A percentile compares a stretch with the other conserved stretches of the same genome.
Conservation (phyloP, 2,797 vertebrate genomes). For the Salarias fasciatus region DNA sequence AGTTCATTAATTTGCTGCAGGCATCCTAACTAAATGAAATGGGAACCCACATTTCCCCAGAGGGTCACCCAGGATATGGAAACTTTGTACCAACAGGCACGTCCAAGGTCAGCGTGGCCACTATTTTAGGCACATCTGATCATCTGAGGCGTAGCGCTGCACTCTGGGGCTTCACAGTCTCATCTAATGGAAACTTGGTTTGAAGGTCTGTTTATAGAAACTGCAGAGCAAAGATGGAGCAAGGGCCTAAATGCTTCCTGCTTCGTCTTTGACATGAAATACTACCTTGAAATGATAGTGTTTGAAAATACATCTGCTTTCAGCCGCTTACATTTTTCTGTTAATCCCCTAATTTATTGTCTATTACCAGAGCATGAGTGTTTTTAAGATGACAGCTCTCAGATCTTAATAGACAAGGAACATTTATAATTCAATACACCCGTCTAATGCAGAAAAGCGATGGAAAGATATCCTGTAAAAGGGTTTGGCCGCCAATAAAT, state of each 20-base stretch:
- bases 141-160: conserved; percentile 41
- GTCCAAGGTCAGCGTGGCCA: conserved; percentile 63
- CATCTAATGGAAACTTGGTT: conserved; percentile 70
- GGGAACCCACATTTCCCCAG: conserved; percentile 49
- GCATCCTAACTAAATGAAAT: conserved; percentile 32
- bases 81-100: conserved; percentile 70
- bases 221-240: conserved; percentile 40
- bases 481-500: no score
- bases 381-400: no score
- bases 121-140: conserved; percentile 73
- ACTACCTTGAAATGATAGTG: conserved; percentile 22
- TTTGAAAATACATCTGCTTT: conserved; percentile 20
- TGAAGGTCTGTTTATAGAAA: conserved; percentile 69
- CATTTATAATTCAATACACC: no score
- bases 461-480: no score
- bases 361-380: no score
- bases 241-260: conserved; percentile 22
- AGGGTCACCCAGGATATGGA: conserved; percentile 64
- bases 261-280: conserved; percentile 40
- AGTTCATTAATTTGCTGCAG: not conserved
- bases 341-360: no score
- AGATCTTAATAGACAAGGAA: no score
- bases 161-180: conserved; percentile 66
- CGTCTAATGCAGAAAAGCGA: no score
- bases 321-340: conserved; percentile 2